Base-by-base conservation (phyloP, 2,797 vertebrate species). In the Alcedo atthis region DNA sequence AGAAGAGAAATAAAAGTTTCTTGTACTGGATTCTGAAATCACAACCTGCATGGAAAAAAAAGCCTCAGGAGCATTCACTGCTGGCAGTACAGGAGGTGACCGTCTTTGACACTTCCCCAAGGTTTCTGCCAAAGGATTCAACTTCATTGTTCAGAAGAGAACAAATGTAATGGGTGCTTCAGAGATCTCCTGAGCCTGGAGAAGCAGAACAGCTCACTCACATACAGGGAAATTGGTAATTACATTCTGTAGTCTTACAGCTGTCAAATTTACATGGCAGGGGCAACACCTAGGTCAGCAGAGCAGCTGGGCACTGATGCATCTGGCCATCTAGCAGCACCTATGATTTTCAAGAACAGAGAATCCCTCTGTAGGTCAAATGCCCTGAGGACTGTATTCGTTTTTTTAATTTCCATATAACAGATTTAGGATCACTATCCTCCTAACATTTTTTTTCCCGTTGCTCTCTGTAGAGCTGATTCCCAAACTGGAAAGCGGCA, bases 51-150 rank as follows among this genome's bases (percentile, higher is more conserved):
- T n/a, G 37, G 28, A 26, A 24, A 26, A 69, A 54, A 58, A 32
- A 6, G 1, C 7, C 28, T 24, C 26, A 42, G 40, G 21, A 54
- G 10, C 37, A 64, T 45, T 74, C 64, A 48, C 3, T 0, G 0
- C 30, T 5, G 5, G 68, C 43, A 67, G 19, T 7, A 11, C 30
- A 77, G 30, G 16, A 75, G 54, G 12, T 28, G 42, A 69, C 46
- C n/a, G 43, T 28, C 28, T 81, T 48, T 75, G 46, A 79, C 5
- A 21, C 3, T 70, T 43, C 18, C 33, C 37, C 33, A 54, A 25
- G 20, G 18, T 75, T 46, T 87, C 67, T 73, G 42, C 22, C 28
- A 67, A 82, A 90, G 30, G 43, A 75, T 69, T 87, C 43, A 48
- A 58, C 24, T 42, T 78, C 48, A 49, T 49, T 49, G 48, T 49